A percentile compares a stretch with the other conserved stretches of the same genome.
phyloP scores from a whole-genome alignment of 2,113 vertebrate species.

The Hystrix brachyura region DNA sequence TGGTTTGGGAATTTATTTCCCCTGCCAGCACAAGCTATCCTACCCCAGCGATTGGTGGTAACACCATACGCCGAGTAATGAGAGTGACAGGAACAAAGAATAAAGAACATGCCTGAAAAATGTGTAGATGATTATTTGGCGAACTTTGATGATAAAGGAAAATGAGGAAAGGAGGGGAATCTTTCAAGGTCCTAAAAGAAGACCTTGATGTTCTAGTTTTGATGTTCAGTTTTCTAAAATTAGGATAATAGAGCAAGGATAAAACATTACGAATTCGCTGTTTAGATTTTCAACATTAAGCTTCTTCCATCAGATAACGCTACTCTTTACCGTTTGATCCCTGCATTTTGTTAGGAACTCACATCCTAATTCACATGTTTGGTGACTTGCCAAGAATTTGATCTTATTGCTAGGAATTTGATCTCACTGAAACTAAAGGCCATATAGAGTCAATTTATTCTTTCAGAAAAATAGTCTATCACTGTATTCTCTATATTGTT shows the following conservation, averaged over 20 bases:
- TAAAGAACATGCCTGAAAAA: background rate
- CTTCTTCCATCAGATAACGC: background rate
- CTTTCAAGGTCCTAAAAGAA: slow-evolving; percentile 10
- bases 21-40: background rate
- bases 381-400: slow-evolving; percentile 57
- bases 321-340: background rate
- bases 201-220: background rate
- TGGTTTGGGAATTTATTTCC: background rate
- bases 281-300: background rate
- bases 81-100: background rate
- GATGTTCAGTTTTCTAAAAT: background rate
- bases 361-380: background rate
- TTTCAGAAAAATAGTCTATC: slow-evolving; percentile 12
- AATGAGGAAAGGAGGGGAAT: background rate
- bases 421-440: slow-evolving; percentile 22
- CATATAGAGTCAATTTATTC: background rate
- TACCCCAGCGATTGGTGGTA: background rate
- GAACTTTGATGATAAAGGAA: background rate
- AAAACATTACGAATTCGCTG: background rate
- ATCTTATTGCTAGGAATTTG: slow-evolving; percentile 14
- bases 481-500: background rate
- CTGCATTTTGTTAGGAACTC: background rate
- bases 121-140: background rate
- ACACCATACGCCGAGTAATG: background rate
- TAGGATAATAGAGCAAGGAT: background rate